These are phyloP conservation scores for Crotalus helleri DNA, from an alignment of 2,113 vertebrate genomes.

Conservation along the genomic window DNA sequence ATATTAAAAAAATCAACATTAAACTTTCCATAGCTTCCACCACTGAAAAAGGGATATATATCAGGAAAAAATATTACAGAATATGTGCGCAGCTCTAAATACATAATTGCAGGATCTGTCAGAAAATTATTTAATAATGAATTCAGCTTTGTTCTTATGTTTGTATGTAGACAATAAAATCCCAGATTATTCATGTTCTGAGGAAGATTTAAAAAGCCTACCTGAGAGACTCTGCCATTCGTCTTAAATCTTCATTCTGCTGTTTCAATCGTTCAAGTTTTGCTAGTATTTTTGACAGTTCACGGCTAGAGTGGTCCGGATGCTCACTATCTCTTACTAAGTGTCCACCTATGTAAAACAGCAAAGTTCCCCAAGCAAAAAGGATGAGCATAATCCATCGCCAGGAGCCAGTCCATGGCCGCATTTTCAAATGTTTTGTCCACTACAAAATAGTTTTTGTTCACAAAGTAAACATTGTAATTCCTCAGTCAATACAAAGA, in stretches of 20 bases:
- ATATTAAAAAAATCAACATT: not conserved
- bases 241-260: slow-evolving; percentile 95
- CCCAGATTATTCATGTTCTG: not conserved
- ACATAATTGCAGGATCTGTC: not conserved
- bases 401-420: slow-evolving; percentile 98
- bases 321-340: slow-evolving; percentile 95
- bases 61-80: not conserved
- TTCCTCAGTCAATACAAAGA: slow-evolving; percentile 44
- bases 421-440: slow-evolving; percentile 86
- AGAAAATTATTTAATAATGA: not conserved
- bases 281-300: slow-evolving; percentile 96
- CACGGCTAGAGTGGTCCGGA: slow-evolving; percentile 91
- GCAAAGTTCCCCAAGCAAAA: slow-evolving; percentile 95
- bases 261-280: slow-evolving; percentile 97
- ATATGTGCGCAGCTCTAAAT: not conserved
- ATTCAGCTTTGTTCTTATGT: not conserved
- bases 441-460: slow-evolving; percentile 56
- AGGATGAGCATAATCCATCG: slow-evolving; percentile 99
- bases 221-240: slow-evolving; percentile 98
- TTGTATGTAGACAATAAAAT: slow-evolving; percentile 4
- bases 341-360: slow-evolving; percentile 97
- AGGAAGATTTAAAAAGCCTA: slow-evolving; percentile 60
- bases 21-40: not conserved
- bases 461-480: slow-evolving; percentile 73
- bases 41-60: not conserved